A percentile compares a stretch with the other conserved stretches of the same genome.
Evolutionary conservation across 2,888 invertebrate genomes (phyloP).

Genomic region (Carabus problematicus): DNA sequence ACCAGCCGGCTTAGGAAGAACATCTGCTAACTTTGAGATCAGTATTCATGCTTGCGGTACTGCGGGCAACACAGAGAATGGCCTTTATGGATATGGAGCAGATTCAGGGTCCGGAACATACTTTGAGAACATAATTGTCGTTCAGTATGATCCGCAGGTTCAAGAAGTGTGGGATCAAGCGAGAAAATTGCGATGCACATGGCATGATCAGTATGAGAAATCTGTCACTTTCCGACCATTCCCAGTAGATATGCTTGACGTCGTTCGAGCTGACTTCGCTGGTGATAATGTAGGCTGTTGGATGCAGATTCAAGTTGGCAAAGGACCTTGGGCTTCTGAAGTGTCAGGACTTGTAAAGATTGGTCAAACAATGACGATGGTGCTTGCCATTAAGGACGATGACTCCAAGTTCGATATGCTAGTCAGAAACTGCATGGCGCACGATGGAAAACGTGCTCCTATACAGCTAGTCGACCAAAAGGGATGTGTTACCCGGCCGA

Average conservation of each 20-base stretch:
- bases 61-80: constrained; percentile 89
- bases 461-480: constrained; percentile 92
- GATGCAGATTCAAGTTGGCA: constrained; percentile 97
- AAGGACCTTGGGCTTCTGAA: constrained; percentile 95
- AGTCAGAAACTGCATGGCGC: constrained; percentile 92
- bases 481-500: constrained; percentile 90
- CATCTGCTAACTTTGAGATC: constrained; percentile 89
- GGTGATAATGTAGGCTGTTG: constrained; percentile 96
- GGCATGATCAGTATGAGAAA: constrained; percentile 96
- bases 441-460: constrained; percentile 92
- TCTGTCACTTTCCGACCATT: constrained; percentile 93
- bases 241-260: constrained; percentile 94
- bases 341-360: constrained; percentile 94
- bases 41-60: constrained; percentile 92
- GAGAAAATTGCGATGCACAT: constrained; percentile 88
- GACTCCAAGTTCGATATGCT: constrained; percentile 96
- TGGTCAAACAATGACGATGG: constrained; percentile 97
- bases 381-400: constrained; percentile 92
- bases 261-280: constrained; percentile 92
- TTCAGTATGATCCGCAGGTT: constrained; percentile 92
- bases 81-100: constrained; percentile 85
- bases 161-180: constrained; percentile 97
- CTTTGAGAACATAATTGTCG: constrained; percentile 92
- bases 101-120: constrained; percentile 90
- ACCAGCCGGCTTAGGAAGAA: constrained; percentile 85